Percentiles rank a stretch among this genome's conserved stretches.
These are phyloP conservation scores for Ceuthmochares aereus DNA, from an alignment of 2,113 vertebrate genomes.

Conservation along the genomic window DNA sequence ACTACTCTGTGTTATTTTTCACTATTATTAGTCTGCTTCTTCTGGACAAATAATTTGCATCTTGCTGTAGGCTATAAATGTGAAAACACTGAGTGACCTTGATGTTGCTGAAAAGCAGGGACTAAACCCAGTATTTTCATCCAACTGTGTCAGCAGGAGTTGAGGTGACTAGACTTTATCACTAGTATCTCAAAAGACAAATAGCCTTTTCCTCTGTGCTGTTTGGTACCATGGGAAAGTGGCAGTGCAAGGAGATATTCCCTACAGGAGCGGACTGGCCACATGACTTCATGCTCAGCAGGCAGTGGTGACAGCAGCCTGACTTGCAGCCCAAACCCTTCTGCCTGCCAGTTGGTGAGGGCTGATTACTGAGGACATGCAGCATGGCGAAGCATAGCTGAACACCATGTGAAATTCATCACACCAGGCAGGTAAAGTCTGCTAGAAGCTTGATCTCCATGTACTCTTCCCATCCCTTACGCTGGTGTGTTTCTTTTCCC, in stretches of 20 bases:
- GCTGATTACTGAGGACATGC: not conserved
- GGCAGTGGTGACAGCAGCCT: conserved; percentile 1
- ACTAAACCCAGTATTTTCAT: not conserved
- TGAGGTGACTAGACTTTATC: not conserved
- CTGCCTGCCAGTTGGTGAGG: not conserved
- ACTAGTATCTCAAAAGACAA: not conserved
- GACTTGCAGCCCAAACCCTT: conserved; percentile 14
- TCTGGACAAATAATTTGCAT: not conserved
- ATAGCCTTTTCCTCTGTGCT: not conserved
- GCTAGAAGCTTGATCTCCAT: not conserved
- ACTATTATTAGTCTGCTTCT: not conserved
- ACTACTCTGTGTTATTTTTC: not conserved
- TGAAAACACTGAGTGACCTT: not conserved
- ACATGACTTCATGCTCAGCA: not conserved
- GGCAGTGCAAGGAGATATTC: not conserved
- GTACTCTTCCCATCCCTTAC: not conserved
- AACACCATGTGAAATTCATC: not conserved
- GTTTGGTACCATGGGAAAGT: not conserved
- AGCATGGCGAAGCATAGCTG: not conserved
- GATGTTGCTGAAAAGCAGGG: not conserved
- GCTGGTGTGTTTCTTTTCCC: not conserved
- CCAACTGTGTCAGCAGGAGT: not conserved
- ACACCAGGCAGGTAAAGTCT: not conserved
- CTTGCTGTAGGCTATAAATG: not conserved
- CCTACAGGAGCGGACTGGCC: not conserved